phyloP scores from a whole-genome alignment of 2,888 invertebrate species.

The Aspidiotus destructor region DNA sequence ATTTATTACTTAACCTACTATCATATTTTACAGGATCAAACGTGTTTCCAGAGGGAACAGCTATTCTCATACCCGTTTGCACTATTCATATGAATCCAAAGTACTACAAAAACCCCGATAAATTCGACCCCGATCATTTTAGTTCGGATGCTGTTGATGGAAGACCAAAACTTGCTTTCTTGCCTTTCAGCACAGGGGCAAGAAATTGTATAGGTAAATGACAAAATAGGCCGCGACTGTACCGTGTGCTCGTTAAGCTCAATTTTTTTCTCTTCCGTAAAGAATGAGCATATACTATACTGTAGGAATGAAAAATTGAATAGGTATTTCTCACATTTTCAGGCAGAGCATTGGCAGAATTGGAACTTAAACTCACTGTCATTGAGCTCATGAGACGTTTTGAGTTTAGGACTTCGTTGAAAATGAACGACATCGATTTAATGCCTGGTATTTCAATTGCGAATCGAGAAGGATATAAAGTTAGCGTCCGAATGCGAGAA shows the following conservation, averaged over 20 bases:
- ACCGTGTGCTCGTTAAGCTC: too few relatives aligned
- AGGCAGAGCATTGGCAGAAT: slow-evolving; percentile 1
- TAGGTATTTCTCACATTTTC: background rate
- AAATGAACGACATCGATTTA: background rate
- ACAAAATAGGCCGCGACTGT: too few relatives aligned
- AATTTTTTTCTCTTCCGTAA: too few relatives aligned
- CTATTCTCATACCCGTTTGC: background rate
- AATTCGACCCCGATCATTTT: slow-evolving; percentile 9
- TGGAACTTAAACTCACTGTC: background rate
- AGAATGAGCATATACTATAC: too few relatives aligned
- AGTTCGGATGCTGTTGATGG: background rate
- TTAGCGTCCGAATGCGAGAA: background rate
- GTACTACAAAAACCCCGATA: background rate
- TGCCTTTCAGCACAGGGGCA: slow-evolving; percentile 1
- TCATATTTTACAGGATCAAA: background rate
- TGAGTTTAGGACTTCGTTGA: background rate
- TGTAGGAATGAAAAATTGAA: background rate
- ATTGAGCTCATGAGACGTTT: background rate
- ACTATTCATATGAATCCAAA: slow-evolving; percentile 8
- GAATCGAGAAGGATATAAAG: background rate
- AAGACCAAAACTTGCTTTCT: background rate
- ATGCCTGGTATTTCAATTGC: background rate
- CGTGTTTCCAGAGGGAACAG: background rate
- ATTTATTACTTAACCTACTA: too few relatives aligned
- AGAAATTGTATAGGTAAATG: slow-evolving; percentile 7